phyloP scores from a whole-genome alignment of 53 echinoderm and acorn worm species.

The Patiria pectinifera region DNA sequence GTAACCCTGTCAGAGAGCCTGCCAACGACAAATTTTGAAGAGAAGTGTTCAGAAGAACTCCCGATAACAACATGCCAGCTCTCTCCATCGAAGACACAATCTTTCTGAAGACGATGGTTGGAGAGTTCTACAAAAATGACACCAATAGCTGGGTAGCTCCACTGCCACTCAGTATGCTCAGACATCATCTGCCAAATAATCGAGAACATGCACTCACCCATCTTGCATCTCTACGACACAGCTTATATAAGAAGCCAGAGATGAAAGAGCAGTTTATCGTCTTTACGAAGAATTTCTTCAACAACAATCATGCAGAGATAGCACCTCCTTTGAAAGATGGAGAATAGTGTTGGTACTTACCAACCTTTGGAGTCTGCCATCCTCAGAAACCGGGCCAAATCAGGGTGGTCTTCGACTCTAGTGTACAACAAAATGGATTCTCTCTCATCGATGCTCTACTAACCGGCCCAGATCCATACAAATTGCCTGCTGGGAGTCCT shows the following conservation, averaged over 20 bases:
- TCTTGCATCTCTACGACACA: constrained; percentile 10
- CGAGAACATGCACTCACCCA: constrained; percentile 43
- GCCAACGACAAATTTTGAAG: neutral
- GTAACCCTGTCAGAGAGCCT: neutral
- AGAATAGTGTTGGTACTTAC: constrained; percentile 54
- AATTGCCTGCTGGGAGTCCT: constrained; percentile 61
- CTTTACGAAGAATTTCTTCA: constrained; percentile 63
- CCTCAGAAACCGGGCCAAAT: constrained; percentile 56
- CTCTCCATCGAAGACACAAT: constrained; percentile 18
- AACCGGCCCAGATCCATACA: constrained; percentile 61
- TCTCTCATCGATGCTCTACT: constrained; percentile 64
- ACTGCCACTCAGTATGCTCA: neutral
- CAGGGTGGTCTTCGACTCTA: constrained; percentile 65
- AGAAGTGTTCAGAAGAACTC: neutral
- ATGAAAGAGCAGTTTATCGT: constrained; percentile 66
- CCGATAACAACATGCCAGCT: constrained; percentile 8
- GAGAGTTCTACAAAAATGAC: neutral
- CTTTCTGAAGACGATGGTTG: constrained; percentile 7
- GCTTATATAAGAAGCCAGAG: constrained; percentile 44
- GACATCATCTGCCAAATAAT: constrained; percentile 53
- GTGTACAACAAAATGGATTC: constrained; percentile 34
- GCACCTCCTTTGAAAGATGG: constrained; percentile 56
- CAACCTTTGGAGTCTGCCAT: constrained; percentile 65
- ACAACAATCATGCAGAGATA: constrained; percentile 64
- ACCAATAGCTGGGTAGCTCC: constrained; percentile 17